Evolutionary conservation across 2,888 invertebrate genomes (phyloP), one percentile per base, ranked within the genome.

Genomic region (Lycophotia porphyrea): DNA sequence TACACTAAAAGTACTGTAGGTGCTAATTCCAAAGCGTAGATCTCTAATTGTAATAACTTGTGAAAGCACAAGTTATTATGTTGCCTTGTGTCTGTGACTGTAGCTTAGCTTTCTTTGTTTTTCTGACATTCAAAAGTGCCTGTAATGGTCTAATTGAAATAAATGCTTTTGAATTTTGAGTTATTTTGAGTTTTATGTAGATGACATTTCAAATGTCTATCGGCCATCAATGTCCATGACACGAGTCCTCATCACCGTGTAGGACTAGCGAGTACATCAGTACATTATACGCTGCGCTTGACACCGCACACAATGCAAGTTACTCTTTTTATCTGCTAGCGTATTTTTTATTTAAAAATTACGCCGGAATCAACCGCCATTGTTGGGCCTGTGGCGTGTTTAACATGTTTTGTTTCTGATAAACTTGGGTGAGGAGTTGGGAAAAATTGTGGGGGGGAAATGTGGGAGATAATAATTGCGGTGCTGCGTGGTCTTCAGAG

Each of bases 281-380:
- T 69, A 61, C 79, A 87, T 87, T 88, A 88, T 44, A 80, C 86
- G 87, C 70, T 84, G 79, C 78, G 87, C 86, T 85, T 87, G 86
- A 88, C 88, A 87, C 86, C 74, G 87, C 71, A 75, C 73, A 87
- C 85, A 88, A 88, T 87, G 64, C 72, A 63, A 78, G 66, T 80
- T 84, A 77, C 66, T 87, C 78, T 70, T 78, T 81, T 80, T 84
- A 78, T 78, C 39, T 67, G 58, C 49, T 31, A 44, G 34, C 49
- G 65, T 74, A 58, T 76, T 74, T 77, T 87, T 81, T 77, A 78
- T 80, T 83, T 71, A 75, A 85, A 87, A 87, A 87, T 82, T 86
- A 86, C 73, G 11, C 65, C 44, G 64, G 81, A 76, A 78, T 79
- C 73, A 84, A 73, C 87, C 36, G 18, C 74, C 71, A 85, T 87